phyloP scores from a whole-genome alignment of 1,140 invertebrate species.

The Zaprionus ghesquierei region DNA sequence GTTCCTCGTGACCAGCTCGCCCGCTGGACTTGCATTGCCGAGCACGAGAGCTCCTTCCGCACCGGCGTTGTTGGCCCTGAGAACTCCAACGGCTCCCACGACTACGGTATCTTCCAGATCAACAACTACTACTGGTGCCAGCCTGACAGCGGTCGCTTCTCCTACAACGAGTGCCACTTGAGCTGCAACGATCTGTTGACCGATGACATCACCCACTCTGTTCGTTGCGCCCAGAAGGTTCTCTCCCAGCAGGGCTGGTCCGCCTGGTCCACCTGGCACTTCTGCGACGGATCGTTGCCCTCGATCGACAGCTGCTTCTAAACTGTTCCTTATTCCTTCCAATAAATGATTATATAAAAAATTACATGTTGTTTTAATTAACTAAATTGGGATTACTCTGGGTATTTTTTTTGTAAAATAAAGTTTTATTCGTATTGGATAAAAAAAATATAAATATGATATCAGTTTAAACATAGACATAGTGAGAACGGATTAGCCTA shows the following conservation, averaged over 20 bases:
- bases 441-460: conserved; percentile 37
- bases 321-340: background rate
- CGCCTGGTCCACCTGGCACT: conserved; percentile 57
- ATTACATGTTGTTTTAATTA: background rate
- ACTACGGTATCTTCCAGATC: conserved; percentile 77
- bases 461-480: background rate
- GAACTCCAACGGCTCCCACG: conserved; percentile 55
- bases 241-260: conserved; percentile 52
- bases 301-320: conserved; percentile 62
- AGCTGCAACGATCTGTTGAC: conserved; percentile 46
- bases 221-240: conserved; percentile 53
- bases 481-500: conserved; percentile 1
- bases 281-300: conserved; percentile 48
- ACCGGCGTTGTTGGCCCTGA: conserved; percentile 40
- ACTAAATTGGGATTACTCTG: background rate
- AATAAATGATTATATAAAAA: conserved; percentile 2
- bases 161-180: conserved; percentile 39
- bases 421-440: conserved; percentile 24
- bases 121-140: conserved; percentile 72
- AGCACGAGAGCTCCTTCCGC: conserved; percentile 52
- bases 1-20: conserved; percentile 40
- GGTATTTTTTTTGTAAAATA: conserved; percentile 1
- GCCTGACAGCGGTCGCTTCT: conserved; percentile 42
- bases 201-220: conserved; percentile 44
- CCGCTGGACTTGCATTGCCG: conserved; percentile 54